phyloP scores from a whole-genome alignment of 2,113 vertebrate species.

The Azemiops feae region DNA sequence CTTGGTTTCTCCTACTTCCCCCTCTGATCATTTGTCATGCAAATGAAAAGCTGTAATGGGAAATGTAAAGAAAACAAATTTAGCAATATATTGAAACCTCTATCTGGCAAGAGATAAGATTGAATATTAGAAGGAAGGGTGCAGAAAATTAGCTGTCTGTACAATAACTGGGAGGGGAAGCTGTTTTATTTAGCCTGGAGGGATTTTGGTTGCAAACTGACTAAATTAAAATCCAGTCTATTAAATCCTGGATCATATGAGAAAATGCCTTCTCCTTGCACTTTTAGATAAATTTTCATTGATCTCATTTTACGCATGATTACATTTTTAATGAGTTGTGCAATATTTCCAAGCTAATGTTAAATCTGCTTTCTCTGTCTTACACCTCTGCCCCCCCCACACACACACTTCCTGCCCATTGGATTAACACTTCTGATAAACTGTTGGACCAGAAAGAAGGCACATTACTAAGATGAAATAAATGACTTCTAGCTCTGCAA shows the following conservation, averaged over 20 bases:
- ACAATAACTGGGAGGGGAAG: slow-evolving; percentile 81
- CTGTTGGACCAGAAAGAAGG: slow-evolving; percentile 76
- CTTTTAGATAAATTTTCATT: slow-evolving; percentile 91
- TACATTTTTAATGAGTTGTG: slow-evolving; percentile 96
- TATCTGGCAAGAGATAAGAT: slow-evolving; percentile 79
- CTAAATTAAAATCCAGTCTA: slow-evolving; percentile 93
- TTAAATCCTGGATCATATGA: slow-evolving; percentile 87
- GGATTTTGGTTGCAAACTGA: slow-evolving; percentile 85
- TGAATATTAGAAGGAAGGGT: slow-evolving; percentile 78
- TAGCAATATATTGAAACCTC: slow-evolving; percentile 74
- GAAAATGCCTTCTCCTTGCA: slow-evolving; percentile 85
- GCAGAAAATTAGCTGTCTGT: slow-evolving; percentile 83
- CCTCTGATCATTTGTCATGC: slow-evolving; percentile 80
- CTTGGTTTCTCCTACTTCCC: slow-evolving; percentile 69
- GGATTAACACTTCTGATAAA: slow-evolving; percentile 85
- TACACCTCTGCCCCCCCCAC: slow-evolving; percentile 40
- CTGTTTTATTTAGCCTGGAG: slow-evolving; percentile 83
- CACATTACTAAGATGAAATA: slow-evolving; percentile 73
- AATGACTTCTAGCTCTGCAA: slow-evolving; percentile 71
- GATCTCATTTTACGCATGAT: slow-evolving; percentile 95
- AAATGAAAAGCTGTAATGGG: slow-evolving; percentile 81
- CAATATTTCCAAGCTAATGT: slow-evolving; percentile 87
- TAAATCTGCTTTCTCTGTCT: slow-evolving; percentile 72
- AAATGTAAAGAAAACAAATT: slow-evolving; percentile 83
- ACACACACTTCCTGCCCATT: slow-evolving; percentile 64